These are phyloP conservation scores for Acanthisitta chloris DNA, from an alignment of 2,113 vertebrate genomes.

Conservation along the genomic window DNA sequence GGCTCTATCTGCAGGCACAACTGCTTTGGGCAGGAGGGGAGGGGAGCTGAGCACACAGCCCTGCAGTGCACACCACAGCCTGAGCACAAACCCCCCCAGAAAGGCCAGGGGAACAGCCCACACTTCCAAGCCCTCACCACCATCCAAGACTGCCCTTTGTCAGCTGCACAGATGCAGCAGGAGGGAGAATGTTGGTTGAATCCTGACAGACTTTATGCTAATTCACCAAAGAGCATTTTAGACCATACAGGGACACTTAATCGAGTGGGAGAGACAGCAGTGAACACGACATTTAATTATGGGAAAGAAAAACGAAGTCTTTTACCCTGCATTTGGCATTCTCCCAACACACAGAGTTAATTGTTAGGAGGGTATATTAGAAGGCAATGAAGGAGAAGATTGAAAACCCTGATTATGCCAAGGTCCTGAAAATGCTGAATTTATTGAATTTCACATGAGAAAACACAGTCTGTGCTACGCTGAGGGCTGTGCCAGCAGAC, in stretches of 20 bases:
- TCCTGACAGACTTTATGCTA: not conserved
- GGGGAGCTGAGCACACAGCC: not conserved
- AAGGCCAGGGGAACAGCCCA: not conserved
- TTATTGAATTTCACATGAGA: constrained; percentile 50
- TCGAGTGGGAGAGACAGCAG: constrained; percentile 24
- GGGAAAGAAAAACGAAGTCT: constrained; percentile 45
- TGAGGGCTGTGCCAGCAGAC: not conserved
- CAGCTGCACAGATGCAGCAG: not conserved
- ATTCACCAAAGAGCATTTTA: constrained; percentile 27
- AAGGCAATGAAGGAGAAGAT: constrained; percentile 63
- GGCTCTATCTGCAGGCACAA: not conserved
- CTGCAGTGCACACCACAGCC: rapidly evolving
- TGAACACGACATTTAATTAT: constrained; percentile 29
- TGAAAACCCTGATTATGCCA: constrained; percentile 55
- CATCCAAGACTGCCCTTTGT: rapidly evolving
- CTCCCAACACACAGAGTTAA: constrained; percentile 53
- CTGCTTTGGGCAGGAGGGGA: not conserved
- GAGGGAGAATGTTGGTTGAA: not conserved
- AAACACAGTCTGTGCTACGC: not conserved
- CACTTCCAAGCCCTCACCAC: rapidly evolving
- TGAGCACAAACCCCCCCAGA: rapidly evolving
- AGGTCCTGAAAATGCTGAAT: constrained; percentile 36
- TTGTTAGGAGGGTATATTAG: constrained; percentile 57
- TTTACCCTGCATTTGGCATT: constrained; percentile 44
- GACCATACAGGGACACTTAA: not conserved